Percentiles rank a stretch among this genome's conserved stretches.
Conservation (phyloP, 92 coral and sea anemone genomes). For the Nematostella vectensis region DNA sequence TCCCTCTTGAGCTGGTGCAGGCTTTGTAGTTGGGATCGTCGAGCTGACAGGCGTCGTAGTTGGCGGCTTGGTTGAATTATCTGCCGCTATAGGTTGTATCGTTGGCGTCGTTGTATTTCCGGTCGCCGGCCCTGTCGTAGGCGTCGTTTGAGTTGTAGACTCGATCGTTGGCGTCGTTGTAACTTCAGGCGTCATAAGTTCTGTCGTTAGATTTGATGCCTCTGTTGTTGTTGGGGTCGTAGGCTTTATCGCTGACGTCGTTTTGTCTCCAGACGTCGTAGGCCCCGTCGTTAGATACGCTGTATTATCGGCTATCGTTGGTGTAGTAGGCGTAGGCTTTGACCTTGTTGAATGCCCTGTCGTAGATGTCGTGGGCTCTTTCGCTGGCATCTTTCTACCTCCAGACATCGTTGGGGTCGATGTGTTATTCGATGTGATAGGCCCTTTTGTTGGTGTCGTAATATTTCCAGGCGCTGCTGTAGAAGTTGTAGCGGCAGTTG, state of each 20-base stretch:
- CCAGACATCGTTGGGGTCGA: conserved; percentile 1
- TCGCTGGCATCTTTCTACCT: too few relatives aligned
- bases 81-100: neutral
- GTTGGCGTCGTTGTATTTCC: neutral
- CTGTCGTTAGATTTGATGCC: neutral
- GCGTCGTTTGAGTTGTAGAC: neutral
- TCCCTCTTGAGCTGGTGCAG: too few relatives aligned
- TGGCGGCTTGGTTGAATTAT: too few relatives aligned
- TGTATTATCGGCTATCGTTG: too few relatives aligned
- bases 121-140: neutral
- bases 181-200: neutral
- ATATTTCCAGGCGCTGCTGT: conserved; percentile 5
- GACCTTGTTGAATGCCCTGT: neutral
- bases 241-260: too few relatives aligned
- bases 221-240: neutral
- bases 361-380: neutral
- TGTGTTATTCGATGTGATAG: conserved; percentile 6
- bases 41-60: too few relatives aligned
- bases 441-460: conserved; percentile 4
- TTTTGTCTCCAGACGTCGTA: too few relatives aligned
- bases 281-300: too few relatives aligned
- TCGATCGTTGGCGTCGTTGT: neutral
- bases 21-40: too few relatives aligned
- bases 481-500: conserved; percentile 7
- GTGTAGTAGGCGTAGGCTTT: too few relatives aligned